Evolutionary conservation across 2,888 invertebrate genomes (phyloP).

Genomic region (Netelia inedita): DNA sequence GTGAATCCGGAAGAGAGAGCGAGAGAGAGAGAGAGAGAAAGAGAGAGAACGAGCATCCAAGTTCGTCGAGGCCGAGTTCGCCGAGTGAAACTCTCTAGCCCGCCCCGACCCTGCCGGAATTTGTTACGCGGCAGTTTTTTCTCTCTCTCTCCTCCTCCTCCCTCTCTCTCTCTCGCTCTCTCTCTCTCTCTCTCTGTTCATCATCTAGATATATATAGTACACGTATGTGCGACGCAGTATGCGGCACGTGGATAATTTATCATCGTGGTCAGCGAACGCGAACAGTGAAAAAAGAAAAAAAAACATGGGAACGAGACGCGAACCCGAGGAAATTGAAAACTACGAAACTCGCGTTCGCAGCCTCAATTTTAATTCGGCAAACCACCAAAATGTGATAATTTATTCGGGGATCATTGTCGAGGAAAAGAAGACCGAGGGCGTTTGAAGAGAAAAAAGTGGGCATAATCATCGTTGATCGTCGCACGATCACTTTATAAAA

Average conservation of each 20-base stretch:
- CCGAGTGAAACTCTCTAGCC: constrained; percentile 58
- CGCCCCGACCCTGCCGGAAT: constrained; percentile 55
- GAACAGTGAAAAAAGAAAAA: constrained; percentile 18
- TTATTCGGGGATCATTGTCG: constrained; percentile 23
- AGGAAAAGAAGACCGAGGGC: neutral
- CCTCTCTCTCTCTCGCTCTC: constrained; percentile 21
- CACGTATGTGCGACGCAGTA: constrained; percentile 5
- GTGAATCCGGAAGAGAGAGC: constrained; percentile 32
- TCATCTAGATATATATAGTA: constrained; percentile 17
- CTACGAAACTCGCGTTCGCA: constrained; percentile 43
- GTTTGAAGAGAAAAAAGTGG: neutral
- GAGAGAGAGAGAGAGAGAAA: neutral
- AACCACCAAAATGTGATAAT: constrained; percentile 14
- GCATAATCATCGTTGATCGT: neutral
- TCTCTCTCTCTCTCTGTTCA: constrained; percentile 21
- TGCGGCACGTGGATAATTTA: constrained; percentile 54
- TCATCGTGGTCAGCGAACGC: constrained; percentile 59
- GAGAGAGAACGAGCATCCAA: constrained; percentile 51
- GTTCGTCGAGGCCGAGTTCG: constrained; percentile 63
- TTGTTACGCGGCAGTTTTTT: constrained; percentile 63
- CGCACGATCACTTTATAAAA: constrained; percentile 1
- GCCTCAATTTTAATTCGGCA: constrained; percentile 13
- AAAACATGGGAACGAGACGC: constrained; percentile 13
- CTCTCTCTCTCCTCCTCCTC: constrained; percentile 19
- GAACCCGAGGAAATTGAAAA: constrained; percentile 27